These are phyloP conservation scores for Morone chrysops DNA, from an alignment of 2,113 vertebrate genomes.

Conservation along the genomic window DNA sequence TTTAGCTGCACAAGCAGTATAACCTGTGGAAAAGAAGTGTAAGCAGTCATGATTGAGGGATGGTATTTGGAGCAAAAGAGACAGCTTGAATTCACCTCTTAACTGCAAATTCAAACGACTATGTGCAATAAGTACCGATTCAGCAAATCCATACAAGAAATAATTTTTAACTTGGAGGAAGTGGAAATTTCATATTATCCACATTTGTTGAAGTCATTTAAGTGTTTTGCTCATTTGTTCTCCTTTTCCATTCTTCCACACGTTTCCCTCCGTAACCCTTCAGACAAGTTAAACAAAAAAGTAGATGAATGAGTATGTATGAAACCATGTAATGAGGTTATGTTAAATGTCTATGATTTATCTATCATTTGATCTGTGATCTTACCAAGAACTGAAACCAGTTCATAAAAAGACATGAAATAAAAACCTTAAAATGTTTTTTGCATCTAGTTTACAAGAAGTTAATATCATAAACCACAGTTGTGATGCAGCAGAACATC, in stretches of 20 bases:
- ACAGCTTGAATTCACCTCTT: conserved; percentile 47
- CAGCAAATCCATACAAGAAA: conserved; percentile 41
- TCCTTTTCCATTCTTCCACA: conserved; percentile 44
- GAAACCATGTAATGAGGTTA: neutral
- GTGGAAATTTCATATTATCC: conserved; percentile 47
- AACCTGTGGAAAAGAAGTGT: conserved; percentile 54
- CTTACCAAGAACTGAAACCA: conserved; percentile 2
- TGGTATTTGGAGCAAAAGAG: conserved; percentile 38
- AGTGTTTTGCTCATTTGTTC: conserved; percentile 29
- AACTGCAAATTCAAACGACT: conserved; percentile 42
- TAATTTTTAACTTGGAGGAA: conserved; percentile 17
- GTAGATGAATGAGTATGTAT: neutral
- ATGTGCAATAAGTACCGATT: conserved; percentile 30
- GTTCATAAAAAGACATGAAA: neutral
- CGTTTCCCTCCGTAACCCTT: neutral
- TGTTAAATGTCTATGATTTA: conserved; percentile 23
- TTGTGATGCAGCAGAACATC: neutral
- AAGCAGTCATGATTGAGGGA: conserved; percentile 47
- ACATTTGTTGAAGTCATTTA: conserved; percentile 62
- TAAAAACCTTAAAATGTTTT: neutral
- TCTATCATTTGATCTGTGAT: conserved; percentile 24
- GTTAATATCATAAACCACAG: conserved; percentile 26
- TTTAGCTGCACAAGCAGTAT: conserved; percentile 22
- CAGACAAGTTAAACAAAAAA: neutral
- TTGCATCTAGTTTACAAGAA: conserved; percentile 1